Base-by-base conservation (phyloP, 2,113 vertebrate species). In the Felis chaus region DNA sequence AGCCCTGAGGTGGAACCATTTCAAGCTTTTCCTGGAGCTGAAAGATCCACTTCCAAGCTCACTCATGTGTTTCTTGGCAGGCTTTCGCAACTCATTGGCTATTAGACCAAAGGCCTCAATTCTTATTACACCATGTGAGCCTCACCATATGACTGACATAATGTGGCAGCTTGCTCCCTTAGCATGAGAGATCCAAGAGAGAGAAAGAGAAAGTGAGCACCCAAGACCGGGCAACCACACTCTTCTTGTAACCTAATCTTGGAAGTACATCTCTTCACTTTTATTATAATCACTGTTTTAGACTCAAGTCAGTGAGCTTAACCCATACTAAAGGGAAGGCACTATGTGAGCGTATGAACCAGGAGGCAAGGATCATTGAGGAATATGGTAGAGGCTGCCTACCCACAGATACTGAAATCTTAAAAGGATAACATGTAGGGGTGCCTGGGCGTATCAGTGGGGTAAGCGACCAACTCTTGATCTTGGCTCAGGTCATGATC, bases 221-320 rank as follows among this genome's bases (percentile, higher is more conserved):
- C 14, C 36, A 7, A 11, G 25, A 50, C 5, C 4, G 10, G 55
- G 9, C 5, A 69, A 5, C 36, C 19, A 15, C 0, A 4, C 36
- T 36, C 25, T 85, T 27, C 48, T 19, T 66, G 2, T 85, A 55
- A 48, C 45, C 36, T 55, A 7, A n/a, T 23, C 53, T 10, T 2
- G 11, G 31, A 83, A 14, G n/a, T 45, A n/a, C 39, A 69, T 21
- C 31, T 33, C 33, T 63, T 69, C 19, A 13, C 9, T 61, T 48
- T 33, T 50, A 1, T 41, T 66, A 2, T 73, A 1, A 23, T 36
- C 12, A 36, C 0, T 80, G 5, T 96, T 31, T 50, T 45, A 53
- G 55, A 74, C 71, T 9, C 15, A 36, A 55, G 18, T 74, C 36
- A 10, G 0, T 82, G 39, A 69, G 10, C 16, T 78, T 39, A 65